Evolutionary conservation across 2,888 invertebrate species (phyloP).

Genomic region (Sinhomidia bicolor): DNA sequence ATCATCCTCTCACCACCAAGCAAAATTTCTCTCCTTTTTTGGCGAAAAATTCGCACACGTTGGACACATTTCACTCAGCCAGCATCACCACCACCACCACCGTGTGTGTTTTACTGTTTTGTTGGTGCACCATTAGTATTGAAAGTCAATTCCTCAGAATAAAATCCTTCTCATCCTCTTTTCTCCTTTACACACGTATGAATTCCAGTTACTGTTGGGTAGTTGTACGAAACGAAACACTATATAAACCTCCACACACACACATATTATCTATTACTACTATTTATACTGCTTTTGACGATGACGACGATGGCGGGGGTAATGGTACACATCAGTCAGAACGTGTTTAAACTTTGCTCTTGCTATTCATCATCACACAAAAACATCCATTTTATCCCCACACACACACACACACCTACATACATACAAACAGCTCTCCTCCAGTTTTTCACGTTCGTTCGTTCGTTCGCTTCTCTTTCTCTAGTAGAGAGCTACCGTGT

Average conservation of each 20-base stretch:
- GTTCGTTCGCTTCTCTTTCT: no score
- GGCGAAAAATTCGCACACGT: slow-evolving; percentile 24
- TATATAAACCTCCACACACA: no score
- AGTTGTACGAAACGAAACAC: no score
- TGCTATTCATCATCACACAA: slow-evolving; percentile 46
- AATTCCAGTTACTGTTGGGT: neutral
- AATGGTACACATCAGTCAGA: slow-evolving; percentile 40
- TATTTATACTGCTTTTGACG: neutral
- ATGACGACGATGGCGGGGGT: neutral
- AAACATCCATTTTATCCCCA: slow-evolving; percentile 27
- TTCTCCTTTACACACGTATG: neutral
- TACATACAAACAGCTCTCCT: no score
- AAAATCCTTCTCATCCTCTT: slow-evolving; percentile 1
- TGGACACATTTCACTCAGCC: slow-evolving; percentile 36
- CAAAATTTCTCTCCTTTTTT: no score
- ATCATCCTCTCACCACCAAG: no score
- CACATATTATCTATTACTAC: no score
- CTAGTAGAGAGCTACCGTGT: neutral
- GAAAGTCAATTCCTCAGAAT: slow-evolving; percentile 52
- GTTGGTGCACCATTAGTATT: slow-evolving; percentile 31
- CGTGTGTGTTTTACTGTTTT: neutral
- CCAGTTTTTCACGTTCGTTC: no score
- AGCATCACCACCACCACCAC: no score
- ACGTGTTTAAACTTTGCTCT: slow-evolving; percentile 57
- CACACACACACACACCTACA: neutral